Evolutionary conservation across 2,888 invertebrate species (phyloP), one percentile per base, ranked within the genome.

Genomic region (Meteorus cinctellus): DNA sequence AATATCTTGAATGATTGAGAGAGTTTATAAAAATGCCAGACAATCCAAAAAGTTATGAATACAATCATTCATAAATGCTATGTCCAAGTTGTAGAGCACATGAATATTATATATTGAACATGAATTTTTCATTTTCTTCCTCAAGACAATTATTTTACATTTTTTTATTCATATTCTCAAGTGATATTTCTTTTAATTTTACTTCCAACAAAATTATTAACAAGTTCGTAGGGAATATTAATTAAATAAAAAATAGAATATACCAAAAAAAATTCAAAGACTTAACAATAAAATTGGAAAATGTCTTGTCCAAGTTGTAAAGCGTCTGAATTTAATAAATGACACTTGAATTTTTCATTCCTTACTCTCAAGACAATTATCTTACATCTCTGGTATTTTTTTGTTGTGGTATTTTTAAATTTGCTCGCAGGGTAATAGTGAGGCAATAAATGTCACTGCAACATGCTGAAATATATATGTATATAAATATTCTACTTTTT

Each of bases 381-480:
- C 19, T 19, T 55, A 19, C 19, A 24, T 55, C 55, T 19, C 6
- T 55, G 55, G 55, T 55, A 55, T 55, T 19, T 16, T 24, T 16
- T 48, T 48, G 5, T 19, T 1, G n/a, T 62, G 68, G 74, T 41
- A 69, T 36, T 34, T 27, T 62, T 36, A 72, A 68, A 45, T 74
- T 71, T 65, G 69, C 66, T 34, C 45, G 24, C 48, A 60, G 45
- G 71, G 71, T 45, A 16, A 60, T 41, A 71, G 71, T 59, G 36
- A 55, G 68, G 77, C 75, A 79, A 79, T 79, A 79, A 79, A 75
- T 77, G 77, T 75, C 77, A 79, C 75, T 51, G 71, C 65, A 77
- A 69, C 65, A 27, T 68, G 68, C 34, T 77, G 75, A 60, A 76
- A 72, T 55, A 55, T 19, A 41, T 41, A 55, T 19, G 6, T 41